Evolutionary conservation across 2,113 vertebrate genomes (phyloP).

Genomic region (Microcebus jonahi): DNA sequence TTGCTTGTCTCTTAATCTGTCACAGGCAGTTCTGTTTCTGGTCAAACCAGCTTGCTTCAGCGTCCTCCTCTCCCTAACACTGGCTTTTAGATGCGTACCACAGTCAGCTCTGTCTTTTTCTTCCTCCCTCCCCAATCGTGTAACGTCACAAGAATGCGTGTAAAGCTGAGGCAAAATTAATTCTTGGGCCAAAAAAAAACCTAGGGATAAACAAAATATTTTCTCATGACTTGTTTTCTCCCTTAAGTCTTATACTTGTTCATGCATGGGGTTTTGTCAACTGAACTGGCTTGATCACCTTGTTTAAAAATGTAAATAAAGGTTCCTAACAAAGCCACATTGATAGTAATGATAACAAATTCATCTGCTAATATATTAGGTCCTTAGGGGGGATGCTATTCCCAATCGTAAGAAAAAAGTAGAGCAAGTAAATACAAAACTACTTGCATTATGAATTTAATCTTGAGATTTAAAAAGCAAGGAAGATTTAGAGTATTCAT

Average conservation of each 20-base stretch:
- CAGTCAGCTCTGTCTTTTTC: constrained; percentile 31
- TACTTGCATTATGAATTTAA: neutral
- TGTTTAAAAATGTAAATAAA: constrained; percentile 78
- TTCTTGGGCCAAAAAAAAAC: constrained; percentile 62
- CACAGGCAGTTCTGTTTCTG: constrained; percentile 82
- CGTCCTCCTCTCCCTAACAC: constrained; percentile 60
- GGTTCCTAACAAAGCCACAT: constrained; percentile 36
- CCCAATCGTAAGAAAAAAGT: constrained; percentile 45
- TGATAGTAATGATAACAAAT: constrained; percentile 60
- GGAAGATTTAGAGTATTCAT: neutral
- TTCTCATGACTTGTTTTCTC: constrained; percentile 44
- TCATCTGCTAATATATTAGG: constrained; percentile 27
- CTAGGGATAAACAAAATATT: constrained; percentile 73
- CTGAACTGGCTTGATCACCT: constrained; percentile 73
- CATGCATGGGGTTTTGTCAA: constrained; percentile 34
- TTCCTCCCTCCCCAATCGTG: constrained; percentile 73
- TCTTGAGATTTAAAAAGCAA: constrained; percentile 33
- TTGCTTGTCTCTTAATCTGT: constrained; percentile 79
- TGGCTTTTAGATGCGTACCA: constrained; percentile 62
- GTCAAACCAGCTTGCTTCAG: constrained; percentile 81
- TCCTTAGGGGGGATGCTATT: constrained; percentile 40
- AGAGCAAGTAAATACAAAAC: constrained; percentile 36
- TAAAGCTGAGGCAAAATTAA: constrained; percentile 80
- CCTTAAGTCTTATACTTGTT: neutral
- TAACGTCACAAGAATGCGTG: constrained; percentile 88